Conservation (phyloP, 2,888 invertebrate genomes). For the Eremobia ochroleuca region DNA sequence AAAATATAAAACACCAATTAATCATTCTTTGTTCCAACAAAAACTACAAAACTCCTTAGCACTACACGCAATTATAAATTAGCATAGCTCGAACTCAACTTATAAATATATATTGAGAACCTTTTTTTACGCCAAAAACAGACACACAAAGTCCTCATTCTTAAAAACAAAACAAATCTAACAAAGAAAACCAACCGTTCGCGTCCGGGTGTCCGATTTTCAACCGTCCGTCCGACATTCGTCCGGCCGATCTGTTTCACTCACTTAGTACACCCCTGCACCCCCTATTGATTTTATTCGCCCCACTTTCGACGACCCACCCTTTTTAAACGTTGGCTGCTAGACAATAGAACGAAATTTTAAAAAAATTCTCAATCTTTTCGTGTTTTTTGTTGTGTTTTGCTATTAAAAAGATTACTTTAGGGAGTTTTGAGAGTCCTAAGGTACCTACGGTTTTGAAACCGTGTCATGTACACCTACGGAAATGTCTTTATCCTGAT, state of each 20-base stretch:
- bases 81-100: background rate
- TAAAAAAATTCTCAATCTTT: slow-evolving; percentile 36
- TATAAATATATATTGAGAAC: too few relatives aligned
- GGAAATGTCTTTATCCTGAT: too few relatives aligned
- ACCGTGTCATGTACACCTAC: too few relatives aligned
- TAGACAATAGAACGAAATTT: slow-evolving; percentile 82
- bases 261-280: slow-evolving; percentile 73
- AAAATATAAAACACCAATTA: background rate
- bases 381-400: slow-evolving; percentile 3
- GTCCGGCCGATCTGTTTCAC: slow-evolving; percentile 78
- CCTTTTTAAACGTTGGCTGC: slow-evolving; percentile 81
- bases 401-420: background rate
- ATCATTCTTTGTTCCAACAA: background rate
- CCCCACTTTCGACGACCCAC: slow-evolving; percentile 78
- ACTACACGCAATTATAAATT: background rate
- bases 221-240: slow-evolving; percentile 69
- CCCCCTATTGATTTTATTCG: slow-evolving; percentile 85
- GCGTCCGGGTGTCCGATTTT: slow-evolving; percentile 66
- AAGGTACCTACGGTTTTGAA: background rate
- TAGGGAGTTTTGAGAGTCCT: background rate
- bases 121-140: too few relatives aligned
- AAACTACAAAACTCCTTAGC: too few relatives aligned
- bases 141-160: background rate
- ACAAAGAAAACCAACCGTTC: slow-evolving; percentile 32
- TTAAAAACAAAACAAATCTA: slow-evolving; percentile 20